A percentile compares a stretch with the other conserved stretches of the same genome.
phyloP scores from a whole-genome alignment of 2,888 invertebrate genomes.

The Cantharis nigra region DNA sequence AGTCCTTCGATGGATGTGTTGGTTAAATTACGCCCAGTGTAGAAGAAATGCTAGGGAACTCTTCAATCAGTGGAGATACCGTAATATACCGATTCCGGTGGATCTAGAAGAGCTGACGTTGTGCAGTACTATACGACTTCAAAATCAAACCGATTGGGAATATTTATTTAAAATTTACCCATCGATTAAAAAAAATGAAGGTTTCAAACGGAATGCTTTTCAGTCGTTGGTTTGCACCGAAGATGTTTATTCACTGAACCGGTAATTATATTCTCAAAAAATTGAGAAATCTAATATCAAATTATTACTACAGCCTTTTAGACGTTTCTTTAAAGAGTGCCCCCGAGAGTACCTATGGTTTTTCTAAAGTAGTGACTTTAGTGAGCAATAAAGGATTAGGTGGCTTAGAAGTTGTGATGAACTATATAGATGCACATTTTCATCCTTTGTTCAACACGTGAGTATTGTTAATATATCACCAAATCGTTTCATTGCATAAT shows the following conservation, averaged over 20 bases:
- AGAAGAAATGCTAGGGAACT: slow-evolving; percentile 52
- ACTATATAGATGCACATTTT: slow-evolving; percentile 15
- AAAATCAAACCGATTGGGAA: slow-evolving; percentile 64
- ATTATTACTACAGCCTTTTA: neutral
- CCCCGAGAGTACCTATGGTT: neutral
- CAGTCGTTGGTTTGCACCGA: slow-evolving; percentile 29
- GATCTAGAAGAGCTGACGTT: slow-evolving; percentile 73
- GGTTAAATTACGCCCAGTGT: slow-evolving; percentile 64
- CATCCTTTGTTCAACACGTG: neutral
- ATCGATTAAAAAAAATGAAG: neutral
- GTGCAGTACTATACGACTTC: slow-evolving; percentile 72
- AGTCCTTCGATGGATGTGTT: slow-evolving; percentile 67
- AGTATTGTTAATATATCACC: neutral
- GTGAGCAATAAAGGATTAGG: slow-evolving; percentile 8
- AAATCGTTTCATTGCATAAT: neutral
- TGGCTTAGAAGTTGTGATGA: slow-evolving; percentile 6
- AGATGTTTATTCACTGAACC: slow-evolving; percentile 4
- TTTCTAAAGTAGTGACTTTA: neutral
- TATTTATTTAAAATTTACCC: slow-evolving; percentile 60
- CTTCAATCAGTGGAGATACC: slow-evolving; percentile 51
- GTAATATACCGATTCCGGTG: slow-evolving; percentile 54
- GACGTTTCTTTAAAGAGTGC: neutral
- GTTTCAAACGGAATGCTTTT: slow-evolving; percentile 17
- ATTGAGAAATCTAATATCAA: neutral
- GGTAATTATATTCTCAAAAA: neutral